Base-by-base conservation (phyloP, 2,888 invertebrate genomes). In the Auanema freiburgensis region DNA sequence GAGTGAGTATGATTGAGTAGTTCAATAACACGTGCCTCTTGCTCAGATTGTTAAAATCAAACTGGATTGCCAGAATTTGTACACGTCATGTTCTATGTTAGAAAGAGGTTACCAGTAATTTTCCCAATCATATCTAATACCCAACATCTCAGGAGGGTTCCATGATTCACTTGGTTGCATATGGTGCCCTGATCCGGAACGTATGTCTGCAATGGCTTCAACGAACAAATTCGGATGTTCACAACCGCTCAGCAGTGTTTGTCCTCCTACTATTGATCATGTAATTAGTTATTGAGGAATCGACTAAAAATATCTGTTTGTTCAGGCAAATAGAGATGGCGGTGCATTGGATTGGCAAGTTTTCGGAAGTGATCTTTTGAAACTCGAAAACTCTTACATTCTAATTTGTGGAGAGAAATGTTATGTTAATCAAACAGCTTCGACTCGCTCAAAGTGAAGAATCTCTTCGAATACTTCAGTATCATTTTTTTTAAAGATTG, bases 141-240 rank as follows among this genome's bases (percentile, higher is more conserved):
- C 3, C 33, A 33, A 33, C 33, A 4, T 40, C 12, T n/a, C 23
- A 18, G 66, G 69, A 25, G 71, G 71, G 21, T 73, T 63, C 64
- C 41, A 62, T 40, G 73, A 73, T 54, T 74, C 76, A 8, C 57
- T 81, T n/a, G 42, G 66, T 10, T 81, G 80, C 54, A 57, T 56
- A 1, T 80, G 65, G 68, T 80, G 80, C 42, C 69, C 76, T 12
- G 63, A 68, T 24, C 60, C 64, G 11, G 58, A 54, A 10, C 59
- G 53, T 0, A 71, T 62, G 18, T 33, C 21, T 2, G 70, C 70
- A 1, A 67, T 77, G 10, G 43, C 65, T n/a, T 16, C 51, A 0
- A 18, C 18, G 0, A 66, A 74, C 12, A 63, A 63, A 3, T 40
- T 40, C 0, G 33, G 24, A 2, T 79, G 79, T 51, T 62, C 41